phyloP scores from a whole-genome alignment of 2,888 invertebrate genomes.

The Galeruca laticollis region DNA sequence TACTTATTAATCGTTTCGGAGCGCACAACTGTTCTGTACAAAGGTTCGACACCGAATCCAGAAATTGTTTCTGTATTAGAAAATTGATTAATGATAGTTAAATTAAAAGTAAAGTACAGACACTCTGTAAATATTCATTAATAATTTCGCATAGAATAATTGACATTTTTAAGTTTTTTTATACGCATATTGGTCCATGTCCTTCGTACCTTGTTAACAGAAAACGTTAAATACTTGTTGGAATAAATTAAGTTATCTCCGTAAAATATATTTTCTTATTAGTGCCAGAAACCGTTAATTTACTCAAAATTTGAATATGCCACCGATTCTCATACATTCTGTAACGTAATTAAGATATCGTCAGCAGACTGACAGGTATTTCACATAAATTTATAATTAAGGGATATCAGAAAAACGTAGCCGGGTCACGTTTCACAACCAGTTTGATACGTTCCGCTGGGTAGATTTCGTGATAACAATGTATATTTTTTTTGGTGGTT shows the following conservation, averaged over 20 bases:
- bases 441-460: neutral
- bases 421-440: conserved; percentile 2
- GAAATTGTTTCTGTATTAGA: too few species aligned
- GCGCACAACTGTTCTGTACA: too few species aligned
- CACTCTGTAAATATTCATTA: too few species aligned
- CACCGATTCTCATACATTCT: neutral
- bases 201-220: too few species aligned
- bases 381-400: conserved; percentile 8
- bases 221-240: neutral
- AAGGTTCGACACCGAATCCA: too few species aligned
- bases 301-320: neutral
- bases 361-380: neutral
- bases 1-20: too few species aligned
- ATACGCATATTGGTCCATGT: too few species aligned
- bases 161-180: too few species aligned
- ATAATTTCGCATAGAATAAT: too few species aligned
- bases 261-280: neutral
- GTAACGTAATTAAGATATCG: neutral
- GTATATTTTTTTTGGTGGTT: neutral
- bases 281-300: neutral
- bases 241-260: neutral
- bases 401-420: neutral
- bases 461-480: neutral
- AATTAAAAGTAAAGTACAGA: too few species aligned
- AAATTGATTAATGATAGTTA: too few species aligned